phyloP scores from a whole-genome alignment of 2,888 invertebrate species.

The Gasteruption jaculator region DNA sequence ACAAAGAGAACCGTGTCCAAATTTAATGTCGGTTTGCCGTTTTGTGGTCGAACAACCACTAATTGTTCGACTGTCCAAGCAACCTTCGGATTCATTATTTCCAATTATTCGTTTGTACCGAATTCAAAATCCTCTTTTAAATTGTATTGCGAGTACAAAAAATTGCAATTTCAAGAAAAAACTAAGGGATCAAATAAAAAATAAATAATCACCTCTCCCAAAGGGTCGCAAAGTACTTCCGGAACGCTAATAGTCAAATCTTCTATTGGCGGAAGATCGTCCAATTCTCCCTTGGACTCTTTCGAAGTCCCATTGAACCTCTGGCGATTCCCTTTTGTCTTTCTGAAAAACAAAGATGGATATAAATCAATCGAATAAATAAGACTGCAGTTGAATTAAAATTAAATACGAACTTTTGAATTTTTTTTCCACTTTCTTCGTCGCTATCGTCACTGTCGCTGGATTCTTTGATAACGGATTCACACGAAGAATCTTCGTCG shows the following conservation, averaged over 20 bases:
- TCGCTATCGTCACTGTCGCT: too few species aligned
- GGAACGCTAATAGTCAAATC: slow-evolving; percentile 76
- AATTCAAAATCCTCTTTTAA: background rate
- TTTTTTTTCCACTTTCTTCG: background rate
- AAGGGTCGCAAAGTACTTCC: slow-evolving; percentile 67
- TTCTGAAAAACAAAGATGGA: too few species aligned
- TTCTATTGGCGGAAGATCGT: slow-evolving; percentile 77
- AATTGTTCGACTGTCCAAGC: slow-evolving; percentile 46
- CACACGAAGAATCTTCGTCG: too few species aligned
- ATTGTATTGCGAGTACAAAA: slow-evolving; percentile 2
- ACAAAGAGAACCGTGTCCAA: slow-evolving; percentile 84
- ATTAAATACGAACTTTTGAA: background rate
- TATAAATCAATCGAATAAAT: too few species aligned
- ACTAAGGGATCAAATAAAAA: slow-evolving; percentile 4
- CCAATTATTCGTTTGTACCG: background rate
- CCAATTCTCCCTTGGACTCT: too few species aligned
- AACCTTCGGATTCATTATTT: slow-evolving; percentile 49
- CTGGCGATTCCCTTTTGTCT: too few species aligned
- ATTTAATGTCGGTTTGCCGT: slow-evolving; percentile 74
- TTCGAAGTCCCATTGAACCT: too few species aligned
- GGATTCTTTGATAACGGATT: too few species aligned
- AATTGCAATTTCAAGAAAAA: slow-evolving; percentile 4
- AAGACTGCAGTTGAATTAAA: too few species aligned
- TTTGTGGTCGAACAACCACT: slow-evolving; percentile 71
- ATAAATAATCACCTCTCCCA: slow-evolving; percentile 60